Percentiles rank a stretch among this genome's conserved stretches.
Conservation (phyloP, 2,113 vertebrate genomes). For the Takifugu flavidus region DNA sequence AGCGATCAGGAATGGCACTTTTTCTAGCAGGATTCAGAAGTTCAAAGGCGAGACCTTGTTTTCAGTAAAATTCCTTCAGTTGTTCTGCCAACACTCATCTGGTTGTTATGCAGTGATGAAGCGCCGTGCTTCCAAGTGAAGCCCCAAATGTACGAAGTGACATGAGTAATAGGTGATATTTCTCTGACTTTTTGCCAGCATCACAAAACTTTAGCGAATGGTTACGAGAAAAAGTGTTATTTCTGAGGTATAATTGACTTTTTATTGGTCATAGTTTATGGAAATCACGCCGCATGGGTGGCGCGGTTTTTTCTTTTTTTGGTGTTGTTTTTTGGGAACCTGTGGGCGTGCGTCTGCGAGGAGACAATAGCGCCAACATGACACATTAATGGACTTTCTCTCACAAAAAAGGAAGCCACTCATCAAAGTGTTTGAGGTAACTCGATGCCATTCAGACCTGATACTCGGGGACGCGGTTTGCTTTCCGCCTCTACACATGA, state of each 20-base stretch:
- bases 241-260: slow-evolving; percentile 59
- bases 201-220: slow-evolving; percentile 61
- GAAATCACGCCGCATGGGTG: slow-evolving; percentile 55
- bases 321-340: slow-evolving; percentile 9
- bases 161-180: slow-evolving; percentile 81
- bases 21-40: slow-evolving; percentile 23
- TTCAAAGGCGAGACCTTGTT: slow-evolving; percentile 73
- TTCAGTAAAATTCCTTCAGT: slow-evolving; percentile 82
- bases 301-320: slow-evolving; percentile 12
- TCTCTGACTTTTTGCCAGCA: slow-evolving; percentile 66
- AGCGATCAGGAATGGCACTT: no score
- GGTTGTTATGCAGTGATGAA: slow-evolving; percentile 81
- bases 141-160: slow-evolving; percentile 78
- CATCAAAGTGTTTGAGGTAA: slow-evolving; percentile 38
- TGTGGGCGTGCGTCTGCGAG: slow-evolving; percentile 45
- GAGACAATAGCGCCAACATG: slow-evolving; percentile 39
- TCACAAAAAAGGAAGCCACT: slow-evolving; percentile 18
- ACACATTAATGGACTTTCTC: slow-evolving; percentile 39
- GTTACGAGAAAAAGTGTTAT: slow-evolving; percentile 62
- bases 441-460: slow-evolving; percentile 25
- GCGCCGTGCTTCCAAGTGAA: slow-evolving; percentile 74
- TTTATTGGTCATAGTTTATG: slow-evolving; percentile 46
- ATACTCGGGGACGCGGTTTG: background rate
- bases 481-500: slow-evolving; percentile 6
- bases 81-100: slow-evolving; percentile 73